A percentile compares a stretch with the other conserved stretches of the same genome.
Evolutionary conservation across 2,888 invertebrate species (phyloP).

Genomic region (Chydorus sphaericus): DNA sequence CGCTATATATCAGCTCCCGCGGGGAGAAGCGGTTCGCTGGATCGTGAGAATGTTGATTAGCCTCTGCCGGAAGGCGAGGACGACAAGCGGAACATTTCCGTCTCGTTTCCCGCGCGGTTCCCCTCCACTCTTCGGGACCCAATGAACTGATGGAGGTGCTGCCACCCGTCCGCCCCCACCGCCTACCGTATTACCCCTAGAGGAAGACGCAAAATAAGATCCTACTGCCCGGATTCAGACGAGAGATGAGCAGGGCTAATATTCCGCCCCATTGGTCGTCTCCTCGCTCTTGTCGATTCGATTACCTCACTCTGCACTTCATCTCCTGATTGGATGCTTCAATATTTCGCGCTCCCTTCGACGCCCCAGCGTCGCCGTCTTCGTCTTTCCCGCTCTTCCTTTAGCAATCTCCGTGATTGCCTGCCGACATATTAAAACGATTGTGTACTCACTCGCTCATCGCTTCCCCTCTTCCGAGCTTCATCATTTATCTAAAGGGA

Average conservation of each 20-base stretch:
- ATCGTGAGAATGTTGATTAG: not conserved
- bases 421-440: too few species aligned
- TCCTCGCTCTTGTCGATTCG: not conserved
- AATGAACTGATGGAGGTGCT: not conserved
- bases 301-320: too few species aligned
- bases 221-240: too few species aligned
- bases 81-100: conserved; percentile 1
- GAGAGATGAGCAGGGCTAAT: not conserved
- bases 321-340: not conserved
- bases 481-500: not conserved
- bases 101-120: not conserved
- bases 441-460: not conserved
- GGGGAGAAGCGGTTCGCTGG: not conserved
- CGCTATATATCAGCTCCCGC: too few species aligned
- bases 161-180: too few species aligned
- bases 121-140: not conserved
- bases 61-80: not conserved
- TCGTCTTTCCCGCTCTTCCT: not conserved
- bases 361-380: not conserved
- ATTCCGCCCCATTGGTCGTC: not conserved
- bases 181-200: too few species aligned
- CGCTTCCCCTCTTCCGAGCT: not conserved
- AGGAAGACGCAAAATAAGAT: not conserved
- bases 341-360: not conserved
- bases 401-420: not conserved